Base-by-base conservation (phyloP, 1,140 invertebrate species). In the Panagrolaimus sp. region DNA sequence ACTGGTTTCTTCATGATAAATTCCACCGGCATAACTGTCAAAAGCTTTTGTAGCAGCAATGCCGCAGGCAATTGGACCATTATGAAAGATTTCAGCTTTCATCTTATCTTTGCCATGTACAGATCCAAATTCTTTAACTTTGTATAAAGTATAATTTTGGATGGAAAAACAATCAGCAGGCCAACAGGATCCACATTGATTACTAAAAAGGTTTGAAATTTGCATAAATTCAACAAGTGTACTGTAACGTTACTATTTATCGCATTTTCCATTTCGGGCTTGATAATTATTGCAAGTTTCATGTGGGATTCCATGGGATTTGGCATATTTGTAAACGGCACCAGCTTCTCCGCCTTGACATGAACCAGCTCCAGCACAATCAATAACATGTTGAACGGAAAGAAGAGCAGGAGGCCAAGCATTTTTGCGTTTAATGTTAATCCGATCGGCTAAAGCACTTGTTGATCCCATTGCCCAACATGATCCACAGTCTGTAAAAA, bases 251-350 rank as follows among this genome's bases (percentile, higher is more conserved):
- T 38, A 4, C 2, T 84, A 84, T 0, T 66, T 8, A 58, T 79
- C 72, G 75, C 86, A 86, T 62, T 83, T 74, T 81, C 85, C 84
- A 73, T 86, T 80, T 46, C 84, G 85, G 9, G 86, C 86, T 71
- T 86, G 86, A 71, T 86, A 86, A 74, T 86, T 86, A 76, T 86
- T 86, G 72, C 77, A 79, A 21, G 85, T 86, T 71, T 86, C 86
- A 75, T 86, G 84, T 17, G 84, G 84, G 58, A 86, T 85, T 32
- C 86, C 86, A 48, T 81, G 69, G n/a, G 81, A 73, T 67, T 86
- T 79, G 8, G 85, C 84, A 67, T 84, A 85, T 58, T 77, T 48
- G 66, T 81, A 86, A 26, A 85, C 85, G 1, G 73, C 78, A 3
- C 73, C 38, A n/a, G 83, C 76, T 69, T 82, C 80, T 1, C 85